phyloP scores from a whole-genome alignment of 2,888 invertebrate genomes.

The Lithophane socia region DNA sequence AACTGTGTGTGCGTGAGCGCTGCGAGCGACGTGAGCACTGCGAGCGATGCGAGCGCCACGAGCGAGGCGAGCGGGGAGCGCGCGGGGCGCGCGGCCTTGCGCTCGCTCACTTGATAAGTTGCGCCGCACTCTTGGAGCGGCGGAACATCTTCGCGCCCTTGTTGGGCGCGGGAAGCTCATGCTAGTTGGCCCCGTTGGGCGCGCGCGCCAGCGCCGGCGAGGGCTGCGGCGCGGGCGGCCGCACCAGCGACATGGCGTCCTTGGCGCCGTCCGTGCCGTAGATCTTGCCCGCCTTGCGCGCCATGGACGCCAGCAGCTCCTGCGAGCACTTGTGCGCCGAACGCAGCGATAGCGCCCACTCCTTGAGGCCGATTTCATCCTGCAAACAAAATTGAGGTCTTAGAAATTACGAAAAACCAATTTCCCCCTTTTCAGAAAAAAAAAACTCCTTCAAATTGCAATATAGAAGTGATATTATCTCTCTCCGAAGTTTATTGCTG shows the following conservation, averaged over 20 bases:
- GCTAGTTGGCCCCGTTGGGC: conserved; percentile 88
- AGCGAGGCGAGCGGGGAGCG: conserved; percentile 19
- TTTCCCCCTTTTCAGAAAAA: neutral
- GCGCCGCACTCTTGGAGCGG: conserved; percentile 90
- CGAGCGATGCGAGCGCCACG: conserved; percentile 18
- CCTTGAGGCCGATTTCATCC: conserved; percentile 99
- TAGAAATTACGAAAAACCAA: neutral
- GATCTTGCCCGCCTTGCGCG: conserved; percentile 99
- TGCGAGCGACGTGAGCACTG: conserved; percentile 19
- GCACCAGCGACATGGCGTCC: conserved; percentile 88
- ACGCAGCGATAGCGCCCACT: conserved; percentile 98
- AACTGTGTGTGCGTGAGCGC: conserved; percentile 40
- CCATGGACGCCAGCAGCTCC: conserved; percentile 99
- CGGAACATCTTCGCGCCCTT: conserved; percentile 90
- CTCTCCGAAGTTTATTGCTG: neutral
- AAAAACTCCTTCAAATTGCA: neutral
- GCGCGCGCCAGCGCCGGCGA: conserved; percentile 88
- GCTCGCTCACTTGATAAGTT: conserved; percentile 87
- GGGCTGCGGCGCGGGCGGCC: conserved; percentile 82
- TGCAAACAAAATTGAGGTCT: conserved; percentile 74
- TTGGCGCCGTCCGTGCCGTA: conserved; percentile 95
- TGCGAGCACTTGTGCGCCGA: conserved; percentile 98
- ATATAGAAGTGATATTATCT: neutral
- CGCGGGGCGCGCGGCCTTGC: conserved; percentile 8
- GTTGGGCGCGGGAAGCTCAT: conserved; percentile 85